These are phyloP conservation scores for Eilema caniola DNA, from an alignment of 2,888 invertebrate genomes.

Conservation along the genomic window DNA sequence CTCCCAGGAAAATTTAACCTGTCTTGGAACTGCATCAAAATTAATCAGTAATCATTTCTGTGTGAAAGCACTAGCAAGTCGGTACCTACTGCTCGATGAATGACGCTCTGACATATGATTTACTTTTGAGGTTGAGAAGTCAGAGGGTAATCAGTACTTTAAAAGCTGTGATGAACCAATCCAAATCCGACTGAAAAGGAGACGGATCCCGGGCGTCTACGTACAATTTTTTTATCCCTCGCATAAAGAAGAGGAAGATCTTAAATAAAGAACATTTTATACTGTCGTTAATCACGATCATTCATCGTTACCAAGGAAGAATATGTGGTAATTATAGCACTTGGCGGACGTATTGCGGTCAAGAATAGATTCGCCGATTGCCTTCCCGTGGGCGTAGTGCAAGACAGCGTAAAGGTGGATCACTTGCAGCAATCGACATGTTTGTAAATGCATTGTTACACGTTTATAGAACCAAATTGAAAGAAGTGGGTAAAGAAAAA, in stretches of 20 bases:
- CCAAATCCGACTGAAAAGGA: neutral
- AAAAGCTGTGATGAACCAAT: neutral
- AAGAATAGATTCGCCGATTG: slow-evolving; percentile 31
- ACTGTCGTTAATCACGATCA: slow-evolving; percentile 18
- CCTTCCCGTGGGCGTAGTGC: slow-evolving; percentile 28
- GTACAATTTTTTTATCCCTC: neutral
- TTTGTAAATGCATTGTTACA: neutral
- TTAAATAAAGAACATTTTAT: slow-evolving; percentile 12
- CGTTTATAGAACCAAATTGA: no score
- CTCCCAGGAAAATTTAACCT: no score
- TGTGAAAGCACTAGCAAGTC: no score
- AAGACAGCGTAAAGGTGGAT: slow-evolving; percentile 14
- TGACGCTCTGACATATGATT: neutral
- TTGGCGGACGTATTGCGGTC: slow-evolving; percentile 29
- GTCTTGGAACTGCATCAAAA: no score
- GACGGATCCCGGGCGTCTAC: neutral
- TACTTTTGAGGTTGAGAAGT: neutral
- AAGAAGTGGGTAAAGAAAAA: no score
- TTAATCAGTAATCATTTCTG: no score
- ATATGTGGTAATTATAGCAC: slow-evolving; percentile 30
- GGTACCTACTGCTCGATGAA: neutral
- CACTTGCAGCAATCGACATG: slow-evolving; percentile 17
- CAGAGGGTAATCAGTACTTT: neutral
- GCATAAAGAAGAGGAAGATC: neutral
- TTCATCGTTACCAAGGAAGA: slow-evolving; percentile 36